Evolutionary conservation across 2,888 invertebrate species (phyloP).

Genomic region (Scrobipalpa atriplicella): DNA sequence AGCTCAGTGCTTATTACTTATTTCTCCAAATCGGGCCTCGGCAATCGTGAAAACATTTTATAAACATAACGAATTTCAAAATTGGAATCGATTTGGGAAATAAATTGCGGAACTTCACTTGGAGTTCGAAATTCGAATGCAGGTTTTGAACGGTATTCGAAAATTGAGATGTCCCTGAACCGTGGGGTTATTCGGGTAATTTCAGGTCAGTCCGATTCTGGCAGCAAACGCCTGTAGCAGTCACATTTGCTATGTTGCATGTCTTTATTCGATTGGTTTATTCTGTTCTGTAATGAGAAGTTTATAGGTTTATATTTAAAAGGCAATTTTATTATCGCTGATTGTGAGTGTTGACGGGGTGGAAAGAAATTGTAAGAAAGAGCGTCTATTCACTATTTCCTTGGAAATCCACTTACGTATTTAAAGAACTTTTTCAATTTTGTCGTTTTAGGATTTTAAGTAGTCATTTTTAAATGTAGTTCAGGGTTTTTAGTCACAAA

Average conservation of each 20-base stretch:
- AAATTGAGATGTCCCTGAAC: slow-evolving; percentile 47
- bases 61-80: background rate
- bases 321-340: no score
- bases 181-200: slow-evolving; percentile 41
- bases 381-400: no score
- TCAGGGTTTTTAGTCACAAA: no score
- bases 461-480: no score
- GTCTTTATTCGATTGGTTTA: slow-evolving; percentile 50
- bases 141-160: slow-evolving; percentile 31
- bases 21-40: background rate
- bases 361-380: no score
- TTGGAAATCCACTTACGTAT: no score
- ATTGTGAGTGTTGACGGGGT: no score
- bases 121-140: slow-evolving; percentile 21
- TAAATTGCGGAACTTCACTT: background rate
- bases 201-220: slow-evolving; percentile 48
- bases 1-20: no score
- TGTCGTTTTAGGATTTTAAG: no score
- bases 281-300: no score
- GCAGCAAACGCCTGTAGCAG: slow-evolving; percentile 52
- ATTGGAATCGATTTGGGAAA: slow-evolving; percentile 9
- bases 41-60: background rate
- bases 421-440: no score
- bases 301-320: no score
- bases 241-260: slow-evolving; percentile 43